phyloP scores from a whole-genome alignment of 2,888 invertebrate genomes.

The Lasioglossum oenotherae region DNA sequence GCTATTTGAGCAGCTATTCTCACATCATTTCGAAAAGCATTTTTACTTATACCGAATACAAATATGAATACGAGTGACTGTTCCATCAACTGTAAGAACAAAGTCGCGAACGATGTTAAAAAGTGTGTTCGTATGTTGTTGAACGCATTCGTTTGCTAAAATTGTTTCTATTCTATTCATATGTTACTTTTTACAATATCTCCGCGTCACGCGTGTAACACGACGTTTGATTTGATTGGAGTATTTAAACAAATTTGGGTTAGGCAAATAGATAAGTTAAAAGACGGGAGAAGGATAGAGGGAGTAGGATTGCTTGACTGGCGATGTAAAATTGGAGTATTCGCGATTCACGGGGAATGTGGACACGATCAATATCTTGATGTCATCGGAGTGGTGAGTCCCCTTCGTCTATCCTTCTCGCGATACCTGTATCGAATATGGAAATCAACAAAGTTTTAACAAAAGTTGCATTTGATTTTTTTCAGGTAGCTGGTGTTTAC shows the following conservation, averaged over 20 bases:
- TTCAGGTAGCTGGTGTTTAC: constrained; percentile 76
- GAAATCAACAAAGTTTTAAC: constrained; percentile 15
- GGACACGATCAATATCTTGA: constrained; percentile 62
- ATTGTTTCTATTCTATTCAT: not conserved
- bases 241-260: constrained; percentile 28
- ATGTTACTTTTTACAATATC: not conserved
- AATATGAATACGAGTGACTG: not conserved
- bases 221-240: not conserved
- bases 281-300: constrained; percentile 83
- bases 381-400: constrained; percentile 82
- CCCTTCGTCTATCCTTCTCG: constrained; percentile 84
- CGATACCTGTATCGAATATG: constrained; percentile 73
- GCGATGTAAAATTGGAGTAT: constrained; percentile 72
- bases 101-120: not conserved
- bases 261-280: constrained; percentile 45
- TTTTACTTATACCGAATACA: not conserved
- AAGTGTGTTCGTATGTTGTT: not conserved
- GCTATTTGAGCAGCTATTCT: not conserved
- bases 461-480: constrained; percentile 43
- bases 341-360: constrained; percentile 73
- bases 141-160: not conserved
- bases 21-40: not conserved
- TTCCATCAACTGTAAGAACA: not conserved
- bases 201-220: not conserved
- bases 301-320: constrained; percentile 73